phyloP scores from a whole-genome alignment of 2,888 invertebrate genomes.

The Mythimna impura region DNA sequence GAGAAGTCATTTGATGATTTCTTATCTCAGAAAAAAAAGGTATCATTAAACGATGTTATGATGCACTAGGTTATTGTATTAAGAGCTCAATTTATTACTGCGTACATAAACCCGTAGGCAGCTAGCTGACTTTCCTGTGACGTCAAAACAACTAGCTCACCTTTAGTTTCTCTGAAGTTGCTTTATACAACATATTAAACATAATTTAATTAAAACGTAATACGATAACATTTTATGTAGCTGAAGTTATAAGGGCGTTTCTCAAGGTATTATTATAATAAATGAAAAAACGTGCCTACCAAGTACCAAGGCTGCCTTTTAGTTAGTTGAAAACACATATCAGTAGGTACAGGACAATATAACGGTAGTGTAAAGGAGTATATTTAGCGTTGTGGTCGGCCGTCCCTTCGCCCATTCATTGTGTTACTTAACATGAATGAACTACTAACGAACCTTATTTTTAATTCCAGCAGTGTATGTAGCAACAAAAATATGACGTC shows the following conservation, averaged over 20 bases:
- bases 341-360: slow-evolving; percentile 44
- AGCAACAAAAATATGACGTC: slow-evolving; percentile 47
- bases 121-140: slow-evolving; percentile 24
- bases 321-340: slow-evolving; percentile 44
- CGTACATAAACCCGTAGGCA: slow-evolving; percentile 18
- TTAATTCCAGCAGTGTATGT: slow-evolving; percentile 49
- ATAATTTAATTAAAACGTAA: slow-evolving; percentile 57
- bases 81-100: slow-evolving; percentile 16
- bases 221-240: slow-evolving; percentile 46
- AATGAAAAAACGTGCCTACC: slow-evolving; percentile 36
- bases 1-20: too few relatives aligned
- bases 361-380: slow-evolving; percentile 44
- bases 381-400: slow-evolving; percentile 51
- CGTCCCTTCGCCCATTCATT: slow-evolving; percentile 63
- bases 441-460: slow-evolving; percentile 74
- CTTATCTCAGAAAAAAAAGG: too few relatives aligned
- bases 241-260: slow-evolving; percentile 35
- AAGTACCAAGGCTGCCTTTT: slow-evolving; percentile 17
- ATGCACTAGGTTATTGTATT: slow-evolving; percentile 13
- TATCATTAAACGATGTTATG: neutral
- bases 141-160: slow-evolving; percentile 37
- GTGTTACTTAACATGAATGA: slow-evolving; percentile 74
- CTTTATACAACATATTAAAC: slow-evolving; percentile 34
- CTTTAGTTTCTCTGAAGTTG: slow-evolving; percentile 35
- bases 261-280: slow-evolving; percentile 35